Percentiles rank a stretch among this genome's conserved stretches.
phyloP scores from a whole-genome alignment of 2,113 vertebrate genomes.

The Glaucidium brasilianum region DNA sequence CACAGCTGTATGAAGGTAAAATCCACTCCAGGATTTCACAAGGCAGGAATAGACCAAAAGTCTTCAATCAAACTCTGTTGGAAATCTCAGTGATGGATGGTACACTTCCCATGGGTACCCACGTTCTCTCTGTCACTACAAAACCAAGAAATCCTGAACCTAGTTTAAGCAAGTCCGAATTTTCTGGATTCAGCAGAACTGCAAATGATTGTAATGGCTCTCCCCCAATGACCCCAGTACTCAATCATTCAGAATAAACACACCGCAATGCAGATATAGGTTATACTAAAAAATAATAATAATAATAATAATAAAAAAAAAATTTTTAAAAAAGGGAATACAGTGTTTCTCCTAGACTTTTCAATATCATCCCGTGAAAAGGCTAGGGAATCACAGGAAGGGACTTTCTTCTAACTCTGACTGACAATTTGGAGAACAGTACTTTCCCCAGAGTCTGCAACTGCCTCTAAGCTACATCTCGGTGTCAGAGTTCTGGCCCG shows the following conservation, averaged over 20 bases:
- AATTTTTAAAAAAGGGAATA: background rate
- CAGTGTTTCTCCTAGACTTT: background rate
- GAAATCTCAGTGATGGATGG: background rate
- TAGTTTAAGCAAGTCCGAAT: background rate
- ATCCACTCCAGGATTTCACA: background rate
- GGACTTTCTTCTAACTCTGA: background rate
- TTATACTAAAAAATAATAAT: background rate
- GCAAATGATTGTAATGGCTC: background rate
- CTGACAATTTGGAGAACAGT: background rate
- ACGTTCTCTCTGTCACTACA: background rate
- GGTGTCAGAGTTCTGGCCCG: background rate
- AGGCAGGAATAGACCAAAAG: background rate
- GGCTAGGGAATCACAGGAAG: background rate
- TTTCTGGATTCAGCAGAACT: background rate
- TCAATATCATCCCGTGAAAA: background rate
- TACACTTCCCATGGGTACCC: background rate
- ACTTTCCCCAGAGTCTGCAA: no score
- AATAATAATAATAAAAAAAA: no score
- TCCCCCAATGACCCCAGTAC: background rate
- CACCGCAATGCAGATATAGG: background rate
- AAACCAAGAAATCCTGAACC: background rate
- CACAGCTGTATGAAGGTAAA: background rate
- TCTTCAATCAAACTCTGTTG: fast-evolving
- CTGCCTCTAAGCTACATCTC: background rate
- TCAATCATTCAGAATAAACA: background rate